A percentile compares a stretch with the other conserved stretches of the same genome.
phyloP scores from a whole-genome alignment of 2,113 vertebrate genomes.

The Dendrocopos noguchii region DNA sequence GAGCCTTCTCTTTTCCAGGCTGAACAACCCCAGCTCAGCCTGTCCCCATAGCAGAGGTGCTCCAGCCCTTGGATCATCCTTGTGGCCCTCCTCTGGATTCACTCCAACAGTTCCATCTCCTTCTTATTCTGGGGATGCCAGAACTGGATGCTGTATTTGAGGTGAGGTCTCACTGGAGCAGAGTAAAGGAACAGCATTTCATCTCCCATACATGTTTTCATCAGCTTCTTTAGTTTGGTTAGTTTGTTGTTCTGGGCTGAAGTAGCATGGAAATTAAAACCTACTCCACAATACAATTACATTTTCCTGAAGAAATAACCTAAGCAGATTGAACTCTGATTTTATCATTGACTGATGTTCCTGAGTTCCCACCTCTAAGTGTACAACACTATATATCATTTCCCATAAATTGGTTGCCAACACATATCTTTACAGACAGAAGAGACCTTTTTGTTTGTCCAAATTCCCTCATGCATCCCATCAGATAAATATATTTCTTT shows the following conservation, averaged over 20 bases:
- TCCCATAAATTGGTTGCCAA: background rate
- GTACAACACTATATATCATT: background rate
- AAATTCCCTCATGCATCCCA: background rate
- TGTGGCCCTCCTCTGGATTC: too few species aligned
- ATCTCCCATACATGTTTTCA: background rate
- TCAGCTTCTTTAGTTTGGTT: background rate
- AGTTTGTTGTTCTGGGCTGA: background rate
- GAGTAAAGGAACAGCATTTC: too few species aligned
- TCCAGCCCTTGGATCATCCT: too few species aligned
- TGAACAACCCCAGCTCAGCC: too few species aligned
- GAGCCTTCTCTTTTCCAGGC: too few species aligned
- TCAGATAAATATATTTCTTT: constrained; percentile 2
- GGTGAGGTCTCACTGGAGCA: too few species aligned
- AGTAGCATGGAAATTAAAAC: background rate
- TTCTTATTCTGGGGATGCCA: too few species aligned
- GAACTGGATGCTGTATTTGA: too few species aligned
- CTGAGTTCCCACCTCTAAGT: background rate
- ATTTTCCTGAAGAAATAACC: background rate
- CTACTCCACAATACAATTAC: background rate
- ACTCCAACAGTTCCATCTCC: too few species aligned
- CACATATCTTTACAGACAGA: background rate
- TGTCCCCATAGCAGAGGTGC: too few species aligned
- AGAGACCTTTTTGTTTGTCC: background rate
- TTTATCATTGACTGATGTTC: background rate
- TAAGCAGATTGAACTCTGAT: background rate